Base-by-base conservation (phyloP, 1,140 invertebrate species). In the Caenorhabditis brenneri region DNA sequence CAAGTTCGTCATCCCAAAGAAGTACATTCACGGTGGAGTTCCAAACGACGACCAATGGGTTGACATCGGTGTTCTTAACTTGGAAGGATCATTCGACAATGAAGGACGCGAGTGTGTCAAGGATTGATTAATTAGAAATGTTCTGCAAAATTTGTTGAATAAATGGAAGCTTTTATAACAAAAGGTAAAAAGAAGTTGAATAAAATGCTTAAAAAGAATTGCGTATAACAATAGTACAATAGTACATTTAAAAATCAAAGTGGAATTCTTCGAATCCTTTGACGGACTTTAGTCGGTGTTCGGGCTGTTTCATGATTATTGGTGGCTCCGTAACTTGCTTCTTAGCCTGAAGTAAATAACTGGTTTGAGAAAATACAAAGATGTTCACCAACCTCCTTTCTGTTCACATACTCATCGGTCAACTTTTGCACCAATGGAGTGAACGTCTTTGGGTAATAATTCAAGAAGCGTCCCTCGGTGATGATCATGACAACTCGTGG, bases 61-160 rank as follows among this genome's bases (percentile, higher is more conserved):
- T 16, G 78, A 84, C 33, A 84, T 84, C 1, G 83, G 83, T 12
- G 78, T 60, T 6, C 9, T 84, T 2, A 79, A 80, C 36, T 31
- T 84, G 9, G 53, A 80, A 36, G 16, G n/a, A 7, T 0, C 80
- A 53, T 51, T 49, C 74, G 16, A 83, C 22, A 80, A 87, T 24
- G 88, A 89, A 58, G 88, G 84, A n/a, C 81, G 88, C 27, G 88
- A 89, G 39, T 85, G 88, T 79, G 80, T 88, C 33, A 58, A 85
- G 42, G 83, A 65, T 55, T 39, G 31, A 69, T 2, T 10, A 49
- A 4, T 74, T 46, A 36, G 33, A 1, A 5, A 6, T 46, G 39
- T n/a, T n/a, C n/a, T n/a, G n/a, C n/a, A n/a, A n/a, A n/a, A n/a
- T n/a, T n/a, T n/a, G n/a, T n/a, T n/a, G n/a, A n/a, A n/a, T n/a